Evolutionary conservation across 30 jellyfish, hydroid and myxozoan species (phyloP), one percentile per base, ranked within the genome.

Genomic region (Mastigias papua): DNA sequence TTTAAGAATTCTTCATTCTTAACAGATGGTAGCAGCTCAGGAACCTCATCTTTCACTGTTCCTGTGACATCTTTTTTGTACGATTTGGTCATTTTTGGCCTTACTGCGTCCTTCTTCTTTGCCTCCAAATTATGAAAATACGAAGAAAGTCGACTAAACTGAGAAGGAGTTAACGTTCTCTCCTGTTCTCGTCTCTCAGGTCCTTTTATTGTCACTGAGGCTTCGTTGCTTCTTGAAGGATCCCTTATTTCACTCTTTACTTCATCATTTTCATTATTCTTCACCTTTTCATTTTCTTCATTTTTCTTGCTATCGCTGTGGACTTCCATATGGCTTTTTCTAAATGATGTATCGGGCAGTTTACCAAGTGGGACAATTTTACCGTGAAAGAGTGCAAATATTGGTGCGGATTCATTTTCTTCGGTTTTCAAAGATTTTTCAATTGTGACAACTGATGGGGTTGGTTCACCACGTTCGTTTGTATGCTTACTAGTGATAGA

Each of bases 371-470:
- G 97, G 13, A 94, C 97, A 34, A 94, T 90, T 73, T 90, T 94
- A 28, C 99, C 99, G 73, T 94, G 99, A 54, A 73, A 89, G 25
- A 78, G 83, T 13, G 99, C 99, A 65, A 94, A 94, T 26, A 94
- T 94, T 20, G 97, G 97, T 19, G 99, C 99, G 9, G 91, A 80
- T 26, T 89, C 94, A 48, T 76, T 93, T 63, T 88, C 90, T 72
- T 91, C 94, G 22, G 84, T 31, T 73, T 82, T 84, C 86, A 81
- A 48, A n/a, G 86, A 66, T 29, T 73, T 60, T 73, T 73, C 93
- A 30, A 81, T 86, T 69, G 84, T 1, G 5, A n/a, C 84, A 13
- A 81, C 97, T 20, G 92, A 79, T 8, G 93, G 95, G 60, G 92
- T 77, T 4, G 91, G 87, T 21, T 60, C 95, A 31, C 35, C 49